A percentile compares a stretch with the other conserved stretches of the same genome.
Evolutionary conservation across 2,888 invertebrate genomes (phyloP).

Genomic region (Drosophila colorata): DNA sequence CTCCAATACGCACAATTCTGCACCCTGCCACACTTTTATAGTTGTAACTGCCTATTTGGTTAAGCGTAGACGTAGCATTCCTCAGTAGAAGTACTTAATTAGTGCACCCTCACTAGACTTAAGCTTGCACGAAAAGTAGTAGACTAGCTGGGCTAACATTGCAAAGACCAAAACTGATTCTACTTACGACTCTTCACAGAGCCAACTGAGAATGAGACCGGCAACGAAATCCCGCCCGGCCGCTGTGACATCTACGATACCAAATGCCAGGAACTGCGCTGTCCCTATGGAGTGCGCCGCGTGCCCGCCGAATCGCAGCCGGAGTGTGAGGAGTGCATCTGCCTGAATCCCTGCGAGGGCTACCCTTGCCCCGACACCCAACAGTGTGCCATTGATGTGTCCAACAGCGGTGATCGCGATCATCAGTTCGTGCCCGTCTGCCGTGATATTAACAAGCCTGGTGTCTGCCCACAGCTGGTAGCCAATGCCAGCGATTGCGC

Average conservation of each 20-base stretch:
- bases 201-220: slow-evolving; percentile 45
- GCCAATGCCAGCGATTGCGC: slow-evolving; percentile 87
- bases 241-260: slow-evolving; percentile 87
- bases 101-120: slow-evolving; percentile 68
- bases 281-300: slow-evolving; percentile 90
- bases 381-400: slow-evolving; percentile 89
- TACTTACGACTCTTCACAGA: slow-evolving; percentile 32
- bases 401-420: slow-evolving; percentile 61
- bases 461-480: slow-evolving; percentile 87
- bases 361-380: slow-evolving; percentile 88
- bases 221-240: slow-evolving; percentile 81
- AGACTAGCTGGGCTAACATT: background rate
- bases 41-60: slow-evolving; percentile 46
- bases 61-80: slow-evolving; percentile 45
- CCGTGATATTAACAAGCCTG: slow-evolving; percentile 87
- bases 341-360: slow-evolving; percentile 90
- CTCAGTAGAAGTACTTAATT: slow-evolving; percentile 39
- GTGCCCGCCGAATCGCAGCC: slow-evolving; percentile 87
- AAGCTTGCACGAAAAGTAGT: slow-evolving; percentile 61
- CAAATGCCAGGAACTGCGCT: slow-evolving; percentile 88
- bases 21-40: slow-evolving; percentile 48
- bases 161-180: background rate
- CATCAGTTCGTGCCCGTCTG: slow-evolving; percentile 82
- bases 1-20: slow-evolving; percentile 31
- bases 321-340: slow-evolving; percentile 90